Percentiles rank a stretch among this genome's conserved stretches.
Evolutionary conservation across 2,797 vertebrate genomes (phyloP).

Genomic region (Poecilia velifera): DNA sequence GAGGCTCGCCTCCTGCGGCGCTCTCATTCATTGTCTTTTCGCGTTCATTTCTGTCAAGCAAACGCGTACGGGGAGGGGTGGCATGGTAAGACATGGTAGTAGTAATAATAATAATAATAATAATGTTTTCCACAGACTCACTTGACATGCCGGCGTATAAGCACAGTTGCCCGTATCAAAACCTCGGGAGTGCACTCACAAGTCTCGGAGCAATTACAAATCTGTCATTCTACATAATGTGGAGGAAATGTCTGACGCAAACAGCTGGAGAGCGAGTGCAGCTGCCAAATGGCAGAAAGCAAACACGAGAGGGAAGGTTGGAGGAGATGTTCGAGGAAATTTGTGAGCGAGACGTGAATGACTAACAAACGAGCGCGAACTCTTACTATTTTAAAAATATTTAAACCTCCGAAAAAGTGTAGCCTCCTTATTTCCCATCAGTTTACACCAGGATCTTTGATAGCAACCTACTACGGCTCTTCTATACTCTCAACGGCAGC

Average conservation of each 20-base stretch:
- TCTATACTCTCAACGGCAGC: slow-evolving; percentile 24
- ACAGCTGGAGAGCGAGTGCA: slow-evolving; percentile 46
- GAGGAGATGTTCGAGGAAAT: slow-evolving; percentile 9
- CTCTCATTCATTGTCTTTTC: slow-evolving; percentile 57
- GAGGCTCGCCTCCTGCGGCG: slow-evolving; percentile 42
- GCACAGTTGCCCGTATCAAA: slow-evolving; percentile 39
- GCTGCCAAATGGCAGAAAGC: slow-evolving; percentile 33
- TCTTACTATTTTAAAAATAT: slow-evolving; percentile 18
- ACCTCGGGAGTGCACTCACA: slow-evolving; percentile 46
- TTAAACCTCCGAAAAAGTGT: slow-evolving; percentile 3
- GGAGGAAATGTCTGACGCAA: slow-evolving; percentile 57
- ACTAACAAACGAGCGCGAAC: not conserved
- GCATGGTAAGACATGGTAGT: slow-evolving; percentile 58
- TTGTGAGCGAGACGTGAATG: slow-evolving; percentile 11
- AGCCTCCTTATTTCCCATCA: not conserved
- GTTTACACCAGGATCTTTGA: not conserved
- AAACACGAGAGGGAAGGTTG: slow-evolving; percentile 16
- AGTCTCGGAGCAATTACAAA: slow-evolving; percentile 73
- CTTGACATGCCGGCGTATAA: slow-evolving; percentile 44
- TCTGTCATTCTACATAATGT: slow-evolving; percentile 69
- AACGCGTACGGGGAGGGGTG: slow-evolving; percentile 38
- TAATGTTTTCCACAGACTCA: slow-evolving; percentile 48
- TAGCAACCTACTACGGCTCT: not conserved
- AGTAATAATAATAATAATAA: slow-evolving; percentile 19
- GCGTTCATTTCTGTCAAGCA: slow-evolving; percentile 51